Evolutionary conservation across 1,140 invertebrate genomes (phyloP).

Genomic region (Drosophila hydei): DNA sequence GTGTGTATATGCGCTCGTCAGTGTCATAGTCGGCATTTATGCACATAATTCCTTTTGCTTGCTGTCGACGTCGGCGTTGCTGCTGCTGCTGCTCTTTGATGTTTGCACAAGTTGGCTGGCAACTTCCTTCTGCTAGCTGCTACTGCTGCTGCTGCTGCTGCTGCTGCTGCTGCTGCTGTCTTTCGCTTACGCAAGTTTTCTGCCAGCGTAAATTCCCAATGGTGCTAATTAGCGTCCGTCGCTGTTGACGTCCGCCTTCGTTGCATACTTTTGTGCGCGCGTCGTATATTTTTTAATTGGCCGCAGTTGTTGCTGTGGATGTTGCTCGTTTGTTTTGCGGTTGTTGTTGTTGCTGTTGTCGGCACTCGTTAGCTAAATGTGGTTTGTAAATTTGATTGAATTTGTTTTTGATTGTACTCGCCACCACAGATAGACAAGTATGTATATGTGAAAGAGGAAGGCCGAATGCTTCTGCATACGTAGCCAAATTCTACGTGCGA

Average conservation of each 20-base stretch:
- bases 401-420: conserved; percentile 39
- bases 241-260: conserved; percentile 55
- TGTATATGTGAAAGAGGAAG: neutral
- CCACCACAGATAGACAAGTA: neutral
- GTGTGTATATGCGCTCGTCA: conserved; percentile 24
- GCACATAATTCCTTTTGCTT: conserved; percentile 63
- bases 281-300: conserved; percentile 80
- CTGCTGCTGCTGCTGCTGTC: conserved; percentile 17
- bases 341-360: conserved; percentile 28
- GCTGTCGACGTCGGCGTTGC: conserved; percentile 21
- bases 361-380: conserved; percentile 44
- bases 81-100: conserved; percentile 63
- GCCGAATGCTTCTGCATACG: neutral
- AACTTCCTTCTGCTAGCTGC: conserved; percentile 33
- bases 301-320: conserved; percentile 35
- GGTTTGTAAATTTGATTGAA: conserved; percentile 46
- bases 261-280: conserved; percentile 51
- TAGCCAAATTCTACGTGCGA: neutral
- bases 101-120: conserved; percentile 72
- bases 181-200: conserved; percentile 73
- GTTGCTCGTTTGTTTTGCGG: conserved; percentile 10
- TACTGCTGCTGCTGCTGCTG: neutral
- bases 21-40: conserved; percentile 39
- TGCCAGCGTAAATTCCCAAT: conserved; percentile 70
- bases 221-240: conserved; percentile 79